Conservation (phyloP, 2,888 invertebrate species). For the Sisyra terminalis region DNA sequence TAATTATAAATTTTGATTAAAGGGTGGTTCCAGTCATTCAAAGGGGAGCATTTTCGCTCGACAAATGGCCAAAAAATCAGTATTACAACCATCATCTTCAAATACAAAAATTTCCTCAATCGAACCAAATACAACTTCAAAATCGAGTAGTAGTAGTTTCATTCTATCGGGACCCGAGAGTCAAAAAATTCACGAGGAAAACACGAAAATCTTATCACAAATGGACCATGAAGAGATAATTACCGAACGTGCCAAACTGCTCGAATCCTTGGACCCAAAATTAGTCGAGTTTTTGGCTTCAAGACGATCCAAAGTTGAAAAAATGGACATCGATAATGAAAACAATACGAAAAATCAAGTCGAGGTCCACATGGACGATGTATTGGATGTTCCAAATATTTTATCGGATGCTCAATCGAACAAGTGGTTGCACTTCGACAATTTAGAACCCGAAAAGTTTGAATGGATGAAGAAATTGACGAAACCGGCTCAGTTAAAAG, state of each 20-base stretch:
- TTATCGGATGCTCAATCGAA: constrained; percentile 40
- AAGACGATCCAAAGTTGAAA: constrained; percentile 21
- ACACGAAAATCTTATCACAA: constrained; percentile 41
- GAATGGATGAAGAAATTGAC: constrained; percentile 71
- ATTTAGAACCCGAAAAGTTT: constrained; percentile 72
- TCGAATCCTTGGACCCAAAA: constrained; percentile 45
- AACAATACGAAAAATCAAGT: constrained; percentile 16
- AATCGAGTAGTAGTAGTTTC: no score
- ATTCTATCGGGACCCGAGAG: constrained; percentile 28
- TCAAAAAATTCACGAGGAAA: constrained; percentile 54
- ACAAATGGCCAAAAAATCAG: constrained; percentile 21
- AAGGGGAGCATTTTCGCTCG: constrained; percentile 34
- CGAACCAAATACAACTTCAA: constrained; percentile 15
- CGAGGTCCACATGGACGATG: constrained; percentile 29
- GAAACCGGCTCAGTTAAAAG: constrained; percentile 32
- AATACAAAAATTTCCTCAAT: constrained; percentile 17
- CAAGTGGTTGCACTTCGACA: constrained; percentile 73
- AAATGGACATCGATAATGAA: constrained; percentile 8
- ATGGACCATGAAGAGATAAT: constrained; percentile 63
- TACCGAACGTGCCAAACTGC: constrained; percentile 50
- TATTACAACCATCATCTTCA: constrained; percentile 12
- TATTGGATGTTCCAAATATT: constrained; percentile 26
- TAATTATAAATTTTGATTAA: constrained; percentile 6
- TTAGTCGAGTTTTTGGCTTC: constrained; percentile 45
- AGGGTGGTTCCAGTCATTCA: constrained; percentile 18